Evolutionary conservation across 2,888 invertebrate species (phyloP), one percentile per base, ranked within the genome.

Genomic region (Tiliacea citrago): DNA sequence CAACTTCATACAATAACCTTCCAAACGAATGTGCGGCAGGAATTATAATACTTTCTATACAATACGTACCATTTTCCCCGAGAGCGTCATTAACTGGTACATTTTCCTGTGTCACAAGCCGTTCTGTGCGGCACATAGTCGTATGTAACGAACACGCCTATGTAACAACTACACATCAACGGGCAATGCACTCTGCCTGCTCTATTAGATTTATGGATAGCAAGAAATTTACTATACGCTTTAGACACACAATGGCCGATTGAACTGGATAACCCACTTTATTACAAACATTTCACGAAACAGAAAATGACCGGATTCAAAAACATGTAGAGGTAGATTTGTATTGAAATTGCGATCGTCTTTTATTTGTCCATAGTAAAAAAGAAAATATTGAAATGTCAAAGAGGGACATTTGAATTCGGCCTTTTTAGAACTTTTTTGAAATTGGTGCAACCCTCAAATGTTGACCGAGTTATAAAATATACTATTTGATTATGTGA

Each of bases 121-220:
- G 81, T 68, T 72, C 74, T 65, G 68, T 79, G 63, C 79, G 86
- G 74, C 88, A 87, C 88, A 86, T 86, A 67, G 79, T 88, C 86
- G 84, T 89, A 88, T 83, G 89, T 68, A 82, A 86, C 70, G 75
- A 79, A 81, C 80, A 69, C 70, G 57, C 53, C 60, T 88, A 89
- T 88, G 16, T 24, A 42, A 86, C 85, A 88, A 87, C 39, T 70
- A 70, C 63, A 68, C 70, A 61, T 63, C 70, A 60, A 73, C 73
- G 75, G 76, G 74, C 79, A 80, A 81, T 86, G 86, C 86, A 86
- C 82, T 83, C 70, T 45, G 73, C 62, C 62, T 73, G 83, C 71
- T 82, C 79, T 87, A 86, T 83, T 82, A 81, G 62, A 77, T 80
- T 77, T 68, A 74, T 60, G 66, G 76, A 76, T 72, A 67, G 58